Evolutionary conservation across 2,888 invertebrate genomes (phyloP), one percentile per base, ranked within the genome.

Genomic region (Synanthedon formicaeformis): DNA sequence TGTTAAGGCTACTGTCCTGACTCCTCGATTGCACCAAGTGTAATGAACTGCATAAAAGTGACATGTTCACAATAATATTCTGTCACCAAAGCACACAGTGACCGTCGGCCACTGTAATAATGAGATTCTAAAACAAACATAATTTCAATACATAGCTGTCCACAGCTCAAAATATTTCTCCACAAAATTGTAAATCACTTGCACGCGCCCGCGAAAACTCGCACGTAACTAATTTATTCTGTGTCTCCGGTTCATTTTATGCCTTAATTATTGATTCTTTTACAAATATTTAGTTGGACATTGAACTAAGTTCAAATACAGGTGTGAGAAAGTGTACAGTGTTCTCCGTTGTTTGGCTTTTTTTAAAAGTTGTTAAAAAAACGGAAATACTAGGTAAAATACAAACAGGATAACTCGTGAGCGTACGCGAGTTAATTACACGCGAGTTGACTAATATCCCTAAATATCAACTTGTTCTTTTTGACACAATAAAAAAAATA

Each of bases 201-300:
- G 69, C 86, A 80, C 68, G 41, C 62, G 54, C 51, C 62, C 75
- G 86, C 82, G 75, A 86, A 84, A 85, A 69, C 50, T 84, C 75
- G 75, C 86, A 71, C 51, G 51, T 55, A 48, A 65, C 78, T 85
- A 86, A 86, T 85, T 79, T 85, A 84, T 86, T 73, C 84, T 62
- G 68, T 70, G 75, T 78, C 16, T 49, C 78, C 75, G 59, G 69
- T 74, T 74, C 66, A 66, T 69, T 71, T 73, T 69, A 60, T 62
- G 61, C 64, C 66, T 75, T 80, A 79, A 80, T 84, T 81, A 83
- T 72, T 72, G 66, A 82, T 81, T 75, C 76, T 51, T 45, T 56
- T 56, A 70, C 74, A 70, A 84, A 84, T 81, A 78, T 85, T 82
- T 74, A 63, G 56, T 61, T 59, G 54, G 57, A 16, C 57, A 34